Conservation (phyloP, 1,140 invertebrate genomes). For the Melanaphis sacchari region DNA sequence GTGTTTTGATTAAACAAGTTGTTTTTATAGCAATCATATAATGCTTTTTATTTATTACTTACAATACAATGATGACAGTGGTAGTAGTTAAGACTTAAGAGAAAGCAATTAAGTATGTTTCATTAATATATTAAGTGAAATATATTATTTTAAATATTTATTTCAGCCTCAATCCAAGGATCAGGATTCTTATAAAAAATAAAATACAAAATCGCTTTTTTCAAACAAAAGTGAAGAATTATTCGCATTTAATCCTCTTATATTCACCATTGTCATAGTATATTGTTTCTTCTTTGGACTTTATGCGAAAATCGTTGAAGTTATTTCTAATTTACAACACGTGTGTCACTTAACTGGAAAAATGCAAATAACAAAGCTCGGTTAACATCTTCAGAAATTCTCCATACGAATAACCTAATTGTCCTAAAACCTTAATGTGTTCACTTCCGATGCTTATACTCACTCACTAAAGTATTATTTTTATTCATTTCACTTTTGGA, state of each 20-base stretch:
- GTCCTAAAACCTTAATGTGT: not conserved
- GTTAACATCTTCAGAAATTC: not conserved
- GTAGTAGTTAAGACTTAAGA: no score
- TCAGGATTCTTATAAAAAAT: not conserved
- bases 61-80: not conserved
- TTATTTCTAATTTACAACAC: not conserved
- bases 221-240: not conserved
- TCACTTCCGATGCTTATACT: not conserved
- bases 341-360: not conserved
- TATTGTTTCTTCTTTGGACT: not conserved
- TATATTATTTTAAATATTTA: not conserved
- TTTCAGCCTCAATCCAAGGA: not conserved
- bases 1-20: no score
- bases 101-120: no score
- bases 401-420: not conserved
- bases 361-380: not conserved
- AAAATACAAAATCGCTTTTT: not conserved
- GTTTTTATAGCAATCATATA: not conserved
- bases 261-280: not conserved
- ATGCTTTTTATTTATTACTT: not conserved
- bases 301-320: not conserved
- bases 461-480: not conserved
- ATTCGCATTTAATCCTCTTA: not conserved
- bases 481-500: not conserved
- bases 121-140: no score